Evolutionary conservation across 2,797 vertebrate species (phyloP).

Genomic region (Leucoraja ocellata): DNA sequence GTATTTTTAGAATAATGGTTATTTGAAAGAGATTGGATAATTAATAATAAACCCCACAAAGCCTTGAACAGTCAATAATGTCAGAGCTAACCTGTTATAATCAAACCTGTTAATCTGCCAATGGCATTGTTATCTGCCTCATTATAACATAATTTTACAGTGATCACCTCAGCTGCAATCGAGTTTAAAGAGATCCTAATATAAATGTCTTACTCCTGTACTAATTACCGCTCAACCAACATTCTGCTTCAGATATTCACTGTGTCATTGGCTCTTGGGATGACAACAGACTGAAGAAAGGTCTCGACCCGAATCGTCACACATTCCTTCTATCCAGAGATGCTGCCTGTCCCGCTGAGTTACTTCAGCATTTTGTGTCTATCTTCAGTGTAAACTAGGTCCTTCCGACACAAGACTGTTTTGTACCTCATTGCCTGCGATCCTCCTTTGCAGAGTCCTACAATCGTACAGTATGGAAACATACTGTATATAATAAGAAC

Average conservation of each 20-base stretch:
- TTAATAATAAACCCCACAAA: not conserved
- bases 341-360: too few relatives aligned
- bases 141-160: not conserved
- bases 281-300: too few relatives aligned
- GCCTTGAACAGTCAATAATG: not conserved
- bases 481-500: too few relatives aligned
- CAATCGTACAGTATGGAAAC: too few relatives aligned
- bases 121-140: not conserved
- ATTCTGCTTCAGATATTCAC: not conserved
- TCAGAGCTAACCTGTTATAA: not conserved
- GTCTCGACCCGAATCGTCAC: too few relatives aligned
- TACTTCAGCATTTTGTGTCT: too few relatives aligned
- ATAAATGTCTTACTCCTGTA: not conserved
- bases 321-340: too few relatives aligned
- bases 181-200: not conserved
- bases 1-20: not conserved
- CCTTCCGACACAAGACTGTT: too few relatives aligned
- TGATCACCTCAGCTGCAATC: not conserved
- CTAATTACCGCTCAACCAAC: not conserved
- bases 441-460: too few relatives aligned
- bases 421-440: not conserved
- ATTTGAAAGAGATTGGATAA: not conserved
- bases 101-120: not conserved
- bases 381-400: too few relatives aligned
- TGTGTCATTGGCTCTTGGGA: not conserved